Conservation (phyloP, 2,113 vertebrate genomes). For the Microtus ochrogaster region DNA sequence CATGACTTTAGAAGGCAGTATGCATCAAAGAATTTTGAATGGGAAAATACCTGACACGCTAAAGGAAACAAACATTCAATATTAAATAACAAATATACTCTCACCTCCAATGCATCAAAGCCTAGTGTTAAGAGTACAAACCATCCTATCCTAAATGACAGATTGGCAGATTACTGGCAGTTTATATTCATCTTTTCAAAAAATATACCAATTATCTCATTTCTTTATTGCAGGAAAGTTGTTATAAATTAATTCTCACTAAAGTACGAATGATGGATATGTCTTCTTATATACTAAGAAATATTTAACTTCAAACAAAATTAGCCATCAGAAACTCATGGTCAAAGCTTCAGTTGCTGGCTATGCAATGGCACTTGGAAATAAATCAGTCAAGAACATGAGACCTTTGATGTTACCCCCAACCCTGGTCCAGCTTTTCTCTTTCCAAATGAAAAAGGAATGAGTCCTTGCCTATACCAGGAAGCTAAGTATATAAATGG, state of each 20-base stretch:
- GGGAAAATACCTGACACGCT: neutral
- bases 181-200: neutral
- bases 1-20: neutral
- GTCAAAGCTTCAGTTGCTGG: neutral
- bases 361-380: neutral
- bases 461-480: neutral
- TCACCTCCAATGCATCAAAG: conserved; percentile 11
- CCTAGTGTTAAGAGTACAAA: conserved; percentile 25
- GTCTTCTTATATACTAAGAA: neutral
- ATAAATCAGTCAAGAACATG: neutral
- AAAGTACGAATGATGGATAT: conserved; percentile 30
- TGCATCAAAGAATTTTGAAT: neutral
- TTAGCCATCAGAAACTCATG: conserved; percentile 48
- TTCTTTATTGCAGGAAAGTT: conserved; percentile 53
- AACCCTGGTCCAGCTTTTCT: neutral
- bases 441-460: conserved; percentile 6
- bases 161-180: neutral
- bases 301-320: conserved; percentile 17
- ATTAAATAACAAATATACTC: neutral
- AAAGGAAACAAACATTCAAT: conserved; percentile 35
- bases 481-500: neutral
- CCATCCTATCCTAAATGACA: neutral
- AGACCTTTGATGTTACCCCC: neutral
- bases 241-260: conserved; percentile 33
- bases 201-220: neutral